A percentile compares a stretch with the other conserved stretches of the same genome.
These are phyloP conservation scores for Thalassarche chlororhynchos DNA, from an alignment of 2,113 vertebrate species.

Conservation along the genomic window DNA sequence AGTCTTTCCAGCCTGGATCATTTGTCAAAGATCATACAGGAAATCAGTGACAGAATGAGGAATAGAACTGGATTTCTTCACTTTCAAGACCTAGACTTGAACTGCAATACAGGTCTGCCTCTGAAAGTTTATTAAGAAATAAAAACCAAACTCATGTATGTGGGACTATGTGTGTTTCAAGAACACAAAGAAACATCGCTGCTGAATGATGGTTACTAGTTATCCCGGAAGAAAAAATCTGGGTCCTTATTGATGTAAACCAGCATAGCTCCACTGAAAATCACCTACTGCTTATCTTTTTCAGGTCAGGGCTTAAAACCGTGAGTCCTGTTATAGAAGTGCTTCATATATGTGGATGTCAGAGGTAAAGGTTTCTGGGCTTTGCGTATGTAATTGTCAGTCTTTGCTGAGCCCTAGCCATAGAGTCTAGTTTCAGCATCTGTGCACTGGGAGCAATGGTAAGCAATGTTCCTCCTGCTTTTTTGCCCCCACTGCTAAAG, in stretches of 20 bases:
- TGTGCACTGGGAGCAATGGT: background rate
- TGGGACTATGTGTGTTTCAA: background rate
- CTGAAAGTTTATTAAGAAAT: background rate
- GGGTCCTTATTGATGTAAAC: background rate
- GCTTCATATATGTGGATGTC: background rate
- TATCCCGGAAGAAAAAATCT: background rate
- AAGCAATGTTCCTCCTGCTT: background rate
- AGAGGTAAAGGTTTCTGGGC: background rate
- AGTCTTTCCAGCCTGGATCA: background rate
- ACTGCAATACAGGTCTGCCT: background rate
- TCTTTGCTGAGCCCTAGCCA: background rate
- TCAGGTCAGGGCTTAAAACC: background rate
- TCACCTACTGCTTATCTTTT: background rate
- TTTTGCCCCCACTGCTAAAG: background rate
- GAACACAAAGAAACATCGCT: background rate
- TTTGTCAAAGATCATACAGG: background rate
- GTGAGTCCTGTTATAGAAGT: background rate
- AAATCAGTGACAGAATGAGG: background rate
- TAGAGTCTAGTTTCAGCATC: background rate
- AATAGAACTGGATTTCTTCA: background rate
- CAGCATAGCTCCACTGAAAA: background rate
- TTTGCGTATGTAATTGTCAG: background rate
- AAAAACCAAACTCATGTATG: accelerated
- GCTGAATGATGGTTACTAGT: background rate
- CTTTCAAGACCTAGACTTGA: background rate